Conservation (phyloP, 2,113 vertebrate species). For the Drymodes brunneopygia region DNA sequence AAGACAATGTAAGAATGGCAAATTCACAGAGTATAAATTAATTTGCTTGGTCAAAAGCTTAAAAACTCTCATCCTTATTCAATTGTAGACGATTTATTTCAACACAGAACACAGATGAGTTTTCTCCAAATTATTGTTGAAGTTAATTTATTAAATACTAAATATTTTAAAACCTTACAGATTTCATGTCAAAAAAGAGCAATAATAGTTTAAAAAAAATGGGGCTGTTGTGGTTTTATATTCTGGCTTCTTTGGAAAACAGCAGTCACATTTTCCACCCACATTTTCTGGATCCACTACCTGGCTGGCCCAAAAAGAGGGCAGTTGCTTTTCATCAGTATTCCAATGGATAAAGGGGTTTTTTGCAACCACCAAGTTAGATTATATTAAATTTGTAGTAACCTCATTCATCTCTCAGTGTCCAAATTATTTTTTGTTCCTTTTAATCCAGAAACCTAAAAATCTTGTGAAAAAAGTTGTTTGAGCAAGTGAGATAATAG, state of each 20-base stretch:
- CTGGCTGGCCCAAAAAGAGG: neutral
- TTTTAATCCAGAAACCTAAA: neutral
- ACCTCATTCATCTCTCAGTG: neutral
- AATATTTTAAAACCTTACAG: neutral
- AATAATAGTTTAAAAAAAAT: neutral
- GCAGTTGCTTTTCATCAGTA: neutral
- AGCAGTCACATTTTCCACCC: neutral
- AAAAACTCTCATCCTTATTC: neutral
- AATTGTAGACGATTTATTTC: neutral
- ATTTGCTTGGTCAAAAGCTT: neutral
- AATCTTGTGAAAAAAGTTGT: neutral
- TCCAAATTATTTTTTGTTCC: neutral
- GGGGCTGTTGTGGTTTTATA: neutral
- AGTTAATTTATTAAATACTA: neutral
- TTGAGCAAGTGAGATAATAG: neutral
- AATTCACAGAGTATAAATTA: neutral
- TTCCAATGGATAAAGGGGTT: rapidly evolving
- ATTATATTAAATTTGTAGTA: neutral
- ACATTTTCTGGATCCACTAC: neutral
- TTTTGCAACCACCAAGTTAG: neutral
- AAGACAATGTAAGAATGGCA: neutral
- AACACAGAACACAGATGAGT: neutral
- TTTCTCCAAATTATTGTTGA: neutral
- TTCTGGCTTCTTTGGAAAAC: neutral
- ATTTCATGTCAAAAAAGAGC: neutral